Conservation (phyloP, 2,888 invertebrate species). For the Erebia palarica region DNA sequence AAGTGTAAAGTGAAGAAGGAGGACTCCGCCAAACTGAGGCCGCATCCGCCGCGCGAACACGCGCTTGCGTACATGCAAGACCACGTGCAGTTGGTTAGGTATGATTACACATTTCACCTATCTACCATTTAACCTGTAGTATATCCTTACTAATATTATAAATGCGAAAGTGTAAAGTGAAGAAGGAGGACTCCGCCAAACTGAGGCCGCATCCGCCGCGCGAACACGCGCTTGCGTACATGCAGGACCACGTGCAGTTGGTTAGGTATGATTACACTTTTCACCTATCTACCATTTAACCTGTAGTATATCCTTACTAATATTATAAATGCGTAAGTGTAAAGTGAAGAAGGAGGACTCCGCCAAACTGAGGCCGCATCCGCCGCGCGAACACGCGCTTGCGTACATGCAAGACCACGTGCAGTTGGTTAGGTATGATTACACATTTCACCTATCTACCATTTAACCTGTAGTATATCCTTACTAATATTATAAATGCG, state of each 20-base stretch:
- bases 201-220: conserved; percentile 83
- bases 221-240: conserved; percentile 86
- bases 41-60: conserved; percentile 84
- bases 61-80: conserved; percentile 88
- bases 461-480: too few relatives aligned
- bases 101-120: conserved; percentile 35
- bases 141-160: too few relatives aligned
- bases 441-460: not conserved
- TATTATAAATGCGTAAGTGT: too few relatives aligned
- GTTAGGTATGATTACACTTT: conserved; percentile 76
- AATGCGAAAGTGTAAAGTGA: too few relatives aligned
- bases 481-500: too few relatives aligned
- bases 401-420: conserved; percentile 92
- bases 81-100: conserved; percentile 91
- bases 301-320: too few relatives aligned
- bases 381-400: conserved; percentile 83
- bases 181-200: conserved; percentile 91
- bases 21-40: conserved; percentile 86
- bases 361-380: conserved; percentile 83
- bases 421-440: conserved; percentile 85
- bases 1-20: conserved; percentile 96
- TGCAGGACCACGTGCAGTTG: conserved; percentile 91
- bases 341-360: conserved; percentile 94
- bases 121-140: too few relatives aligned
- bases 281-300: not conserved